phyloP scores from a whole-genome alignment of 2,797 vertebrate species.

The Todus mexicanus region DNA sequence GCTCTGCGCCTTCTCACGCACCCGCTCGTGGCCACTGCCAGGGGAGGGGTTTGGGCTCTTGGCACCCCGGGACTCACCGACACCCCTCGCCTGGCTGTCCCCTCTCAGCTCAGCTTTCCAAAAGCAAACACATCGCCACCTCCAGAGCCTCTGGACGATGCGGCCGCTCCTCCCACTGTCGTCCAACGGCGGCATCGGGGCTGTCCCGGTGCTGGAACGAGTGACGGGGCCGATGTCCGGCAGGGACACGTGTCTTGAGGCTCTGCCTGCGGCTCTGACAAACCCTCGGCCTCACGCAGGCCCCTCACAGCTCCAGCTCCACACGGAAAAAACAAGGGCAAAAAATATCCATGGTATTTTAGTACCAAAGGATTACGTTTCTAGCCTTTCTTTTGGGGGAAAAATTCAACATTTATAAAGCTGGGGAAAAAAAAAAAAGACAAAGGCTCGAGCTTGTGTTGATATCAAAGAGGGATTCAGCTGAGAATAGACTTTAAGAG shows the following conservation, averaged over 20 bases:
- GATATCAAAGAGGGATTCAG: neutral
- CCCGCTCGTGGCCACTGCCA: too few species aligned
- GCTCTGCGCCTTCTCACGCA: too few species aligned
- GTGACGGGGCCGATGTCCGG: neutral
- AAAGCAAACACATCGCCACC: neutral
- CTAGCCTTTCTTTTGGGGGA: neutral
- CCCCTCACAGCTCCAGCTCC: too few species aligned
- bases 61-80: rapidly evolving
- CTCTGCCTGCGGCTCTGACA: neutral
- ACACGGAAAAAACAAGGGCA: neutral
- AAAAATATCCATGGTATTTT: neutral
- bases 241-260: neutral
- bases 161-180: rapidly evolving
- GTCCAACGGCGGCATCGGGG: rapidly evolving
- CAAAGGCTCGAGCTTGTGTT: neutral
- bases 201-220: rapidly evolving
- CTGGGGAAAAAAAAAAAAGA: neutral
- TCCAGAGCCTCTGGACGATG: neutral
- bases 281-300: neutral
- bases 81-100: neutral
- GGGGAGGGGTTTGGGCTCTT: neutral
- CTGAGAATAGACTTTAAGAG: neutral
- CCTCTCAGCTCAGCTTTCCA: rapidly evolving
- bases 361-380: neutral
- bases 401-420: neutral